These are phyloP conservation scores for Ormia ochracea DNA, from an alignment of 2,888 invertebrate genomes.

Conservation along the genomic window DNA sequence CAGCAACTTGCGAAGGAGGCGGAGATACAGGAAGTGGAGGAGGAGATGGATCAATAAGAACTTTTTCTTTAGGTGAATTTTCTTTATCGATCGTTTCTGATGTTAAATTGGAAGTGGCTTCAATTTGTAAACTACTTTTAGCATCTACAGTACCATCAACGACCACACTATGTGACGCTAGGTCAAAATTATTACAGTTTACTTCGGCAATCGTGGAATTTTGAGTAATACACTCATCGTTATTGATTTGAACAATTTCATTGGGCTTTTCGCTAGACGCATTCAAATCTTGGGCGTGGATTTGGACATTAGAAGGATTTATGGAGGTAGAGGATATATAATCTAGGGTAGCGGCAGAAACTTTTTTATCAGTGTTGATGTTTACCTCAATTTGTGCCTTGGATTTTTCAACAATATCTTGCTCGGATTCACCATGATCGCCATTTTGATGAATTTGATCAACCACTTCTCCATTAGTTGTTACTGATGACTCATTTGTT, in stretches of 20 bases:
- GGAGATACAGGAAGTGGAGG: slow-evolving; percentile 86
- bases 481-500: slow-evolving; percentile 58
- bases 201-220: slow-evolving; percentile 48
- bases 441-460: slow-evolving; percentile 71
- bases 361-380: slow-evolving; percentile 58
- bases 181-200: slow-evolving; percentile 46
- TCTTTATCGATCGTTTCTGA: background rate
- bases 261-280: slow-evolving; percentile 36
- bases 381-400: slow-evolving; percentile 75
- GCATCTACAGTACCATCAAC: background rate
- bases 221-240: slow-evolving; percentile 50
- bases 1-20: slow-evolving; percentile 86
- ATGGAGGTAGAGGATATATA: slow-evolving; percentile 61
- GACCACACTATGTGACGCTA: slow-evolving; percentile 37
- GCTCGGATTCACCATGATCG: slow-evolving; percentile 65
- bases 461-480: slow-evolving; percentile 60
- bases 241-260: slow-evolving; percentile 29
- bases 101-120: slow-evolving; percentile 62
- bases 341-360: slow-evolving; percentile 59
- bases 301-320: slow-evolving; percentile 60
- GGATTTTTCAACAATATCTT: slow-evolving; percentile 67
- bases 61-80: background rate
- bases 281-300: slow-evolving; percentile 41
- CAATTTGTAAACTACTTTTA: slow-evolving; percentile 63
- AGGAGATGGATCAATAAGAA: slow-evolving; percentile 74